phyloP scores from a whole-genome alignment of 2,113 vertebrate genomes.

The Heterotilapia buettikoferi region DNA sequence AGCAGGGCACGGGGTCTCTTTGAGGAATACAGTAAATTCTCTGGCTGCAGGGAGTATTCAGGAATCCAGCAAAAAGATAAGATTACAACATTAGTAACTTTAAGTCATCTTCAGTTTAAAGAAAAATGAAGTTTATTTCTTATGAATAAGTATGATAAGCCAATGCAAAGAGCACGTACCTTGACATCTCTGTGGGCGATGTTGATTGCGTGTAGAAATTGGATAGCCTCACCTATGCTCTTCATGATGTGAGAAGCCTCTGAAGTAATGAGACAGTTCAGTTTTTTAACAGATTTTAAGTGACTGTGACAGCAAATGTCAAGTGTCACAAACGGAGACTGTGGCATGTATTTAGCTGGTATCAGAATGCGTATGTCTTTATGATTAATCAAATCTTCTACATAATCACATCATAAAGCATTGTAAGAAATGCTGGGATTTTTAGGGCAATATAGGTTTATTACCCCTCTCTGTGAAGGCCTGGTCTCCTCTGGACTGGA shows the following conservation, averaged over 20 bases:
- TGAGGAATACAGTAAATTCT: slow-evolving; percentile 92
- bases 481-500: slow-evolving; percentile 96
- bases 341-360: neutral
- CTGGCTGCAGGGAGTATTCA: slow-evolving; percentile 73
- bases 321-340: neutral
- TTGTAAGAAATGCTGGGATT: neutral
- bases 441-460: neutral
- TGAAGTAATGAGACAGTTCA: slow-evolving; percentile 35
- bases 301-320: neutral
- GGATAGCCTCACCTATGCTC: slow-evolving; percentile 93
- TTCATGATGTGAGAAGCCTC: slow-evolving; percentile 98
- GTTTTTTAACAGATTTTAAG: neutral
- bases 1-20: slow-evolving; percentile 85
- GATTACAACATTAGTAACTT: neutral
- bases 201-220: slow-evolving; percentile 90
- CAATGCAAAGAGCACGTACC: slow-evolving; percentile 62
- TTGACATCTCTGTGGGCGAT: slow-evolving; percentile 97
- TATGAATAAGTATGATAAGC: neutral
- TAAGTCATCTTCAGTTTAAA: neutral
- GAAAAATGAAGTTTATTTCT: neutral
- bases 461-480: slow-evolving; percentile 96
- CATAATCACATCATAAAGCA: neutral
- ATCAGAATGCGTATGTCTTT: neutral
- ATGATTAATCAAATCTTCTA: neutral
- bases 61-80: neutral